Evolutionary conservation across 1,140 invertebrate genomes (phyloP), one percentile per base, ranked within the genome.

Genomic region (Archivesica marissinica): DNA sequence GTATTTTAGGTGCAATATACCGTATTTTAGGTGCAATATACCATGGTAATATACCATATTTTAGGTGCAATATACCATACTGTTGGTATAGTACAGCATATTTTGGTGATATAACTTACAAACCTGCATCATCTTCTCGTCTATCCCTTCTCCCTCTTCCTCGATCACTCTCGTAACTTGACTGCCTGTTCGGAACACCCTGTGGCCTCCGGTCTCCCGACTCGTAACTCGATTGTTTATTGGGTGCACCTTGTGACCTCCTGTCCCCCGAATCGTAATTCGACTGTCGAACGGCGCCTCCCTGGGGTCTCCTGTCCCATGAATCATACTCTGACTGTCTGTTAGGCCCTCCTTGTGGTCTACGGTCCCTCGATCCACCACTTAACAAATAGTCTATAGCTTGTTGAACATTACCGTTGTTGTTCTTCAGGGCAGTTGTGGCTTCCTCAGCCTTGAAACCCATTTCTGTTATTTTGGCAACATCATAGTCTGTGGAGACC

Each of bases 361-460:
- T 13, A 78, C 54, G 20, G 76, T 28, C 61, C 83, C 70, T 0
- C 79, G 85, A 23, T 72, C 72, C 35, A 82, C 28, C 56, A n/a
- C 41, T 50, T 72, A 76, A 35, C 13, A 93, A 64, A 30, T 52
- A 78, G 54, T 91, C 86, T 0, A 97, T 93, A 52, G 97, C 96
- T 91, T 95, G 95, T 59, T 96, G 96, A 0, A 97, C 95, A 93
- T 97, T 96, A 88, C 97, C 97, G 72, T 96, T 95, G 74, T 95
- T 96, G 72, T 96, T 94, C 90, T 95, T 96, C 30, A 97, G 93
- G 56, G 97, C 96, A 93, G 95, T 95, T 90, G 96, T 96, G 61
- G 97, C 97, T 91, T 97, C 96, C 76, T 97, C 96, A 85, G 96
- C 95, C 30, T 95, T 95, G 90, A 96, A 97, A 23, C 97, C 97